phyloP scores from a whole-genome alignment of 2,888 invertebrate species.

The Barypeithes pellucidus region DNA sequence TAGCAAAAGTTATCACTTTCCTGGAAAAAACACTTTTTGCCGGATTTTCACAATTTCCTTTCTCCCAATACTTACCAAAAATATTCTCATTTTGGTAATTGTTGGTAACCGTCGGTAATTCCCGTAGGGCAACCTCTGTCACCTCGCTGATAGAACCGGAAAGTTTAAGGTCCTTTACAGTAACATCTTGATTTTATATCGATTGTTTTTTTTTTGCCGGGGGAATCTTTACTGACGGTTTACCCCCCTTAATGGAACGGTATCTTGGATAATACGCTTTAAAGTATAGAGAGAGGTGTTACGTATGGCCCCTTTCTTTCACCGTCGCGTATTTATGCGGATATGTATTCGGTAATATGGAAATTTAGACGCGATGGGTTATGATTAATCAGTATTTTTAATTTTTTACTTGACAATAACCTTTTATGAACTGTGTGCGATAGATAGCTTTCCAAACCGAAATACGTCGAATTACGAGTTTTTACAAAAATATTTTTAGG shows the following conservation, averaged over 20 bases:
- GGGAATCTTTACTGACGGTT: not conserved
- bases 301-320: slow-evolving; percentile 32
- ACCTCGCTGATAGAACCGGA: slow-evolving; percentile 38
- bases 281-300: slow-evolving; percentile 27
- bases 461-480: no score
- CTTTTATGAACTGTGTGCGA: no score
- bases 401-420: not conserved
- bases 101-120: slow-evolving; percentile 23
- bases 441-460: no score
- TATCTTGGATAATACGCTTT: slow-evolving; percentile 10
- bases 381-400: not conserved
- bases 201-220: slow-evolving; percentile 11
- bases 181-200: slow-evolving; percentile 41
- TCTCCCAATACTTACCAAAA: slow-evolving; percentile 42
- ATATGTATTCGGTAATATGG: no score
- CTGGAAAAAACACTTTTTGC: not conserved
- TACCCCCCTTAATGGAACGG: slow-evolving; percentile 20
- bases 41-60: not conserved
- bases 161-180: slow-evolving; percentile 30
- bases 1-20: not conserved
- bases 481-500: no score
- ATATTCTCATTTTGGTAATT: slow-evolving; percentile 28
- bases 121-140: slow-evolving; percentile 34
- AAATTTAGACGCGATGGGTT: no score
- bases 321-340: not conserved